These are phyloP conservation scores for Falco novaeseelandiae DNA, from an alignment of 2,797 vertebrate genomes.

Conservation along the genomic window DNA sequence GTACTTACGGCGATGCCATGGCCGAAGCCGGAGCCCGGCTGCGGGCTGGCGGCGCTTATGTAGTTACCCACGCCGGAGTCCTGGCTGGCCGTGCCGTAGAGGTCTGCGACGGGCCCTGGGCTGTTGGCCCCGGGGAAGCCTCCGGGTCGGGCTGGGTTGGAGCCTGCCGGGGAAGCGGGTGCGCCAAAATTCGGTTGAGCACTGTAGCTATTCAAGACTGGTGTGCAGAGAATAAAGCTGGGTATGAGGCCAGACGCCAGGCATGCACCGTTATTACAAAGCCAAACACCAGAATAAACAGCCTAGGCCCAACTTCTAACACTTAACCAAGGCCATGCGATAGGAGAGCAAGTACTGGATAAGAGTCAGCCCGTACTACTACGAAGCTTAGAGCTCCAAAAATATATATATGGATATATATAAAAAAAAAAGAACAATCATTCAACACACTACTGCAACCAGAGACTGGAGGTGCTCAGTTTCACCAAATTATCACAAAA, in stretches of 20 bases:
- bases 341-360: constrained; percentile 86
- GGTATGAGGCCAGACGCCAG: constrained; percentile 83
- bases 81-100: constrained; percentile 95
- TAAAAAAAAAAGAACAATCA: constrained; percentile 70
- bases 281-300: constrained; percentile 82
- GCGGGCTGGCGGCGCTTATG: constrained; percentile 92
- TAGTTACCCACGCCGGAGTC: constrained; percentile 94
- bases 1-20: constrained; percentile 95
- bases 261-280: constrained; percentile 85
- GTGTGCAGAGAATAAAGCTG: constrained; percentile 91
- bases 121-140: constrained; percentile 96
- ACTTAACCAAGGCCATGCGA: constrained; percentile 92
- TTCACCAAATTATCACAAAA: constrained; percentile 81
- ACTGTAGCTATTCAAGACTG: constrained; percentile 92
- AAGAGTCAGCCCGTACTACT: constrained; percentile 88
- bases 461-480: constrained; percentile 75
- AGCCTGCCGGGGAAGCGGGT: constrained; percentile 92
- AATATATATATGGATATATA: constrained; percentile 77
- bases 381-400: constrained; percentile 83
- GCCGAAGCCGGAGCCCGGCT: constrained; percentile 94
- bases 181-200: constrained; percentile 92
- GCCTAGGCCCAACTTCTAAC: constrained; percentile 85
- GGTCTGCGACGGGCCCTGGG: constrained; percentile 95
- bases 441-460: constrained; percentile 81
- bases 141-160: constrained; percentile 93